Evolutionary conservation across 2,797 vertebrate genomes (phyloP).

Genomic region (Mormyrops attenuatus): DNA sequence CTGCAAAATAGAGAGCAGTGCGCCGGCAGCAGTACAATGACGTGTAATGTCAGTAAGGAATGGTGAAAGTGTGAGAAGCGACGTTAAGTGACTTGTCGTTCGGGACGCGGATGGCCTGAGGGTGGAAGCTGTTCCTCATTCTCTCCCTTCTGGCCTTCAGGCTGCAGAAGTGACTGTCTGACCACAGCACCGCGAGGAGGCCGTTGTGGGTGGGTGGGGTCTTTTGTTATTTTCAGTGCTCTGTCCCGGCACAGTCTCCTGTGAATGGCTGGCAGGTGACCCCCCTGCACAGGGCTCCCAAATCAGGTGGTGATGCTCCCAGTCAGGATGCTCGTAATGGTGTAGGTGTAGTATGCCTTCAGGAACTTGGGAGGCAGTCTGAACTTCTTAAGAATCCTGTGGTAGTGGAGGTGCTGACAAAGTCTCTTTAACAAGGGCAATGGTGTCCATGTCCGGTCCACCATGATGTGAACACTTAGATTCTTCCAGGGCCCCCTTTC

Average conservation of each 20-base stretch:
- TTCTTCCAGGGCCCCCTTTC: too few species aligned
- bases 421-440: too few species aligned
- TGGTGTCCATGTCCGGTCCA: too few species aligned
- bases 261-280: not conserved
- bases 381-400: too few species aligned
- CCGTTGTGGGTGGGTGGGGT: not conserved
- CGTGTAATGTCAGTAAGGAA: not conserved
- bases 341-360: too few species aligned
- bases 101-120: not conserved
- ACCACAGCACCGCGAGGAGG: not conserved
- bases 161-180: not conserved
- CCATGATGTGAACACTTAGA: too few species aligned
- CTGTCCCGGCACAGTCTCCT: not conserved
- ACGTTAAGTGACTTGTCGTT: not conserved
- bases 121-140: not conserved
- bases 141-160: not conserved
- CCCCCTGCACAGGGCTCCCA: not conserved
- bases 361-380: too few species aligned
- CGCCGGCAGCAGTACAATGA: not conserved
- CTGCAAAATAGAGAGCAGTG: not conserved
- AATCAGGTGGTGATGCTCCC: too few species aligned
- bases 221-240: not conserved
- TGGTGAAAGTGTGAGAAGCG: not conserved
- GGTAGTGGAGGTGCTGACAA: too few species aligned
- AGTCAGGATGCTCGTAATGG: too few species aligned